These are phyloP conservation scores for Sarcophilus harrisii DNA, from an alignment of 2,797 vertebrate genomes.

Conservation along the genomic window DNA sequence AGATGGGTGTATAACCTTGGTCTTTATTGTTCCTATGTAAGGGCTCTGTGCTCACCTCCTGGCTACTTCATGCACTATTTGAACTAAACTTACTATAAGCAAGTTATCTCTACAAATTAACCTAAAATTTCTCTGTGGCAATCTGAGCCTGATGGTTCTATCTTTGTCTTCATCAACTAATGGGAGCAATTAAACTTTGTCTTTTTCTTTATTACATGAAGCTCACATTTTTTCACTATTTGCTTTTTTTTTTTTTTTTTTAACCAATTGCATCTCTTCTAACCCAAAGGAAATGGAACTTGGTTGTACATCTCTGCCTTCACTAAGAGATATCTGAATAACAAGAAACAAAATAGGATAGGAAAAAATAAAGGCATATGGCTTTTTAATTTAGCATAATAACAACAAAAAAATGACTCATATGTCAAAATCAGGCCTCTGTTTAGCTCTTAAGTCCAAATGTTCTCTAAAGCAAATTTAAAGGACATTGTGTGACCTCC, in stretches of 20 bases:
- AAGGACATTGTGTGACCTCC: not conserved
- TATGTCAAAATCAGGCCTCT: not conserved
- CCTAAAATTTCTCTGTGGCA: slow-evolving; percentile 19
- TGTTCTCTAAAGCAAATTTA: not conserved
- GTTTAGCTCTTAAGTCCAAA: not conserved
- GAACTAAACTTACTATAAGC: slow-evolving; percentile 1
- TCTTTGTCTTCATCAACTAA: not conserved
- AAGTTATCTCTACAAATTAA: not conserved
- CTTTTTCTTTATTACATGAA: not conserved
- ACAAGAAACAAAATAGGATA: not conserved
- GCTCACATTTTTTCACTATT: not conserved
- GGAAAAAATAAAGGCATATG: not conserved
- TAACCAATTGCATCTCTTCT: not conserved
- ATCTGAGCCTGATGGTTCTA: not conserved
- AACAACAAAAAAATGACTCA: not conserved
- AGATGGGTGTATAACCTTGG: not conserved
- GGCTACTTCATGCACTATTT: not conserved
- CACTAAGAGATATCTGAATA: not conserved
- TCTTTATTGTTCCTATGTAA: slow-evolving; percentile 5
- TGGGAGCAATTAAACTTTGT: not conserved
- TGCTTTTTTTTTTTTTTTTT: not conserved
- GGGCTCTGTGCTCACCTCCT: not conserved
- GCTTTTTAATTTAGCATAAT: slow-evolving; percentile 30
- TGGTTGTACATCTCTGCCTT: not conserved
- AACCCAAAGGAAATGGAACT: not conserved